These are phyloP conservation scores for Lacerta viridis DNA, from an alignment of 2,797 vertebrate species.

Conservation along the genomic window DNA sequence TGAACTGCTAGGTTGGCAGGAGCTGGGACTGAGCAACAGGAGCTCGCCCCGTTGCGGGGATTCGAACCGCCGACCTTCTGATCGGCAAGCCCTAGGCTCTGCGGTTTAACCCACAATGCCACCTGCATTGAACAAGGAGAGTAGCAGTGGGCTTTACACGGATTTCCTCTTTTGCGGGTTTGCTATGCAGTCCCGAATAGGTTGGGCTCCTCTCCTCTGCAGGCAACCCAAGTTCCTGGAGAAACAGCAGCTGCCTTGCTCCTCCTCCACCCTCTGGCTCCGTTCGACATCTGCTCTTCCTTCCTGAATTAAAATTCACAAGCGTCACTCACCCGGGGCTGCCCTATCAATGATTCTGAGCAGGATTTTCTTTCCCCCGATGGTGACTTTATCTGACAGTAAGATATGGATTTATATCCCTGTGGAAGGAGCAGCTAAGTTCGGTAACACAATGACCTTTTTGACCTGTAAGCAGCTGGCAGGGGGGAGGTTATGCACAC, in stretches of 20 bases:
- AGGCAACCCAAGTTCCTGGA: background rate
- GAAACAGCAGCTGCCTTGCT: slow-evolving; percentile 3
- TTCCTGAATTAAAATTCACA: slow-evolving; percentile 33
- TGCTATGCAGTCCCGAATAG: no score
- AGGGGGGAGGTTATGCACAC: background rate
- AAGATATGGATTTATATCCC: slow-evolving; percentile 13
- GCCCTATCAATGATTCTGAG: slow-evolving; percentile 21
- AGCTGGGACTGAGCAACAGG: no score
- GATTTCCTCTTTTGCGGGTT: background rate
- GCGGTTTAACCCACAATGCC: no score
- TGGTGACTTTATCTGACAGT: slow-evolving; percentile 23
- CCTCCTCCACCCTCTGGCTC: background rate
- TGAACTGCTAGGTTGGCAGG: no score
- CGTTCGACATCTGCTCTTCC: slow-evolving; percentile 15
- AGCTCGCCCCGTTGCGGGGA: no score
- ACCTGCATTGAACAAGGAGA: no score
- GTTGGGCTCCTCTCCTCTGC: no score
- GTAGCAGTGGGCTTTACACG: no score
- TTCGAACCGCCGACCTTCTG: no score
- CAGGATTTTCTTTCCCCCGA: background rate
- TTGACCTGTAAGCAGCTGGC: background rate
- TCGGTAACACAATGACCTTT: background rate
- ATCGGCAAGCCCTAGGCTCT: no score
- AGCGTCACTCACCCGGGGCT: slow-evolving; percentile 17
- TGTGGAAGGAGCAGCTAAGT: background rate